A percentile compares a stretch with the other conserved stretches of the same genome.
Evolutionary conservation across 2,113 vertebrate genomes (phyloP).

Genomic region (Zootoca vivipara): DNA sequence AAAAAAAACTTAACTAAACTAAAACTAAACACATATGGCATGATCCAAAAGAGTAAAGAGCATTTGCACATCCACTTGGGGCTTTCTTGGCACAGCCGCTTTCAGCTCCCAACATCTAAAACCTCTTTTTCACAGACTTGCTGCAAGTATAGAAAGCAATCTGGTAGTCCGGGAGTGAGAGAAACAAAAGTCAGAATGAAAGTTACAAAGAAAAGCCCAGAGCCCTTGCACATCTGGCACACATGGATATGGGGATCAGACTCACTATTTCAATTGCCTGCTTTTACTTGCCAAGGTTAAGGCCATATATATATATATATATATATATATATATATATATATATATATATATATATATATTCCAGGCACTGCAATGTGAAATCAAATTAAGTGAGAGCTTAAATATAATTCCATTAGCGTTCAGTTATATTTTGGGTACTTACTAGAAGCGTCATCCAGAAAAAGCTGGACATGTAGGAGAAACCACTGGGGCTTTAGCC

Average conservation of each 20-base stretch:
- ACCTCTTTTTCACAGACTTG: neutral
- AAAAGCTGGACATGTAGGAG: neutral
- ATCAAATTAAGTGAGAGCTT: conserved; percentile 38
- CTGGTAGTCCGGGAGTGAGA: neutral
- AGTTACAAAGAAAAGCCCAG: neutral
- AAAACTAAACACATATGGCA: conserved; percentile 11
- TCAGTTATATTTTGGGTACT: conserved; percentile 21
- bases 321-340: conserved; percentile 31
- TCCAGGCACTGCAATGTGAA: conserved; percentile 35
- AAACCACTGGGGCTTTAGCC: neutral
- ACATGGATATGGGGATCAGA: neutral
- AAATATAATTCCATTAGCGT: conserved; percentile 32
- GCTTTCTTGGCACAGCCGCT: neutral
- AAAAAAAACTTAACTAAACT: neutral
- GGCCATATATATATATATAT: conserved; percentile 18
- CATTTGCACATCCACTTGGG: neutral
- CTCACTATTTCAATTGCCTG: neutral
- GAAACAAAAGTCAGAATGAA: neutral
- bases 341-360: conserved; percentile 22
- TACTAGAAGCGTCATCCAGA: neutral
- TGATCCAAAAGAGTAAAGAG: neutral
- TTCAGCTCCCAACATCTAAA: neutral
- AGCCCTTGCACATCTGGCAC: neutral
- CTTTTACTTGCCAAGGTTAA: conserved; percentile 39
- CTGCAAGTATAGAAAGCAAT: neutral